Base-by-base conservation (phyloP, 37 sponge, comb jelly and placozoan genomes). In the Beroe ovata region DNA sequence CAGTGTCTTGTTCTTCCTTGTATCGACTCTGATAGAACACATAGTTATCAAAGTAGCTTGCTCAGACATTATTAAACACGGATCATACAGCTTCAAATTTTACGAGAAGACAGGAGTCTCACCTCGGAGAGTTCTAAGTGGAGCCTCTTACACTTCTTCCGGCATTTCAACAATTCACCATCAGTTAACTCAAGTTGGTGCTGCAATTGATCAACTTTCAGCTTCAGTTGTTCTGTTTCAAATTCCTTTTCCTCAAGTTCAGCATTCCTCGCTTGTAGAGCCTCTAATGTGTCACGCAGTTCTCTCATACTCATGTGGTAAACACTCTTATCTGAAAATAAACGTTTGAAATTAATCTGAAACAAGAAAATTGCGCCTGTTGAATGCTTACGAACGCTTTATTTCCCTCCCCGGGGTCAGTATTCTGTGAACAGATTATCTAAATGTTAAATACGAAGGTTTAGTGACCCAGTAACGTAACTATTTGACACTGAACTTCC, bases 291-390 rank as follows among this genome's bases (percentile, higher is more conserved):
- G 54, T 77, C 84, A 11, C 84, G 41, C 3, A 77, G 25, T 25
- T 77, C 84, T 40, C 84, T 11, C 84, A 77, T 77, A 36, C 84
- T 77, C 84, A 77, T 77, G 84, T 77, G 84, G 21, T 77, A 77
- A 3, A 77, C 84, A 41, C 84, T 77, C 38, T 77, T 77, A 36
- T 42, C 84, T 77, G 84, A 23, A n/a, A n/a, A n/a, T n/a, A n/a
- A n/a, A n/a, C n/a, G n/a, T n/a, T n/a, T n/a, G n/a, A n/a, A n/a
- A n/a, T n/a, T n/a, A n/a, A n/a, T n/a, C n/a, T n/a, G n/a, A n/a
- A n/a, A n/a, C n/a, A n/a, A n/a, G n/a, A n/a, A n/a, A n/a, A n/a
- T n/a, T n/a, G n/a, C n/a, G n/a, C n/a, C n/a, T n/a, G n/a, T n/a
- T n/a, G n/a, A n/a, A n/a, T n/a, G n/a, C n/a, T n/a, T n/a, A n/a